Conservation (phyloP, 2,797 vertebrate genomes). For the Varecia variegata region DNA sequence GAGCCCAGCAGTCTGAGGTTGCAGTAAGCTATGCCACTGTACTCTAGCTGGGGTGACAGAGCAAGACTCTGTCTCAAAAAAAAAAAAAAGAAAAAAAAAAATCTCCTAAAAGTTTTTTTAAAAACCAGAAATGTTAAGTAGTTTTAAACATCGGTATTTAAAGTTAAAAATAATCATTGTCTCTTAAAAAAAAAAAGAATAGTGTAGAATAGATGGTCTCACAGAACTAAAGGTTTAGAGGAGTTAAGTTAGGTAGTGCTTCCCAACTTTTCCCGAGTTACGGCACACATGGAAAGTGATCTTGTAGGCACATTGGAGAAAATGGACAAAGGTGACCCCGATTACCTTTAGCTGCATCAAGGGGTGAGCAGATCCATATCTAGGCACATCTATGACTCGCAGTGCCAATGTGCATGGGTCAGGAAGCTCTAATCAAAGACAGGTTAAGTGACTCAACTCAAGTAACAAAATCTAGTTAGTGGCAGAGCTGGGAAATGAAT, state of each 20-base stretch:
- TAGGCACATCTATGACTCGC: neutral
- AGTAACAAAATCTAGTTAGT: conserved; percentile 19
- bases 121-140: neutral
- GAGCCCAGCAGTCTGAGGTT: neutral
- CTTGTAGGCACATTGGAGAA: neutral
- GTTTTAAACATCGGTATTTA: conserved; percentile 49
- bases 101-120: neutral
- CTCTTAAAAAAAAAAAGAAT: neutral
- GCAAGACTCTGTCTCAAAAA: neutral
- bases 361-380: neutral
- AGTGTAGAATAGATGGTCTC: neutral
- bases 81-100: neutral
- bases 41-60: neutral
- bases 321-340: neutral
- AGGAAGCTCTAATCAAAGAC: neutral
- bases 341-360: neutral
- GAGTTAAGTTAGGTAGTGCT: neutral
- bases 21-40: neutral
- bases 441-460: neutral
- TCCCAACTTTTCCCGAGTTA: neutral
- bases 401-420: neutral
- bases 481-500: neutral
- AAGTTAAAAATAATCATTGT: conserved; percentile 61
- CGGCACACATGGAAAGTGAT: neutral
- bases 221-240: neutral